These are phyloP conservation scores for Epizoanthus ramosus DNA, from an alignment of 92 coral and sea anemone species.

Conservation along the genomic window DNA sequence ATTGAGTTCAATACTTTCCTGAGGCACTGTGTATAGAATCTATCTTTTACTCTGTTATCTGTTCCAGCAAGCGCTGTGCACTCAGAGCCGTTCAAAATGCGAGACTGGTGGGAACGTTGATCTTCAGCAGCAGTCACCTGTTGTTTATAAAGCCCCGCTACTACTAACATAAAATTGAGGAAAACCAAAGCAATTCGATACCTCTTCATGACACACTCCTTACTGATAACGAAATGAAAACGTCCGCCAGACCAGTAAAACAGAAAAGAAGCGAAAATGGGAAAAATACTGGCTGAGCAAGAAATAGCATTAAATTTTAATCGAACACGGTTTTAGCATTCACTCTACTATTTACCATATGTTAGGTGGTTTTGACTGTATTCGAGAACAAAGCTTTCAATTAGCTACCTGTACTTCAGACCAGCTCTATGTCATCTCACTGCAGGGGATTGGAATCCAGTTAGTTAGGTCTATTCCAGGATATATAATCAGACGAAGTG, in stretches of 20 bases:
- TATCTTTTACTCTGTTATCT: not conserved
- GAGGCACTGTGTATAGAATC: not conserved
- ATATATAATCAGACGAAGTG: too few relatives aligned
- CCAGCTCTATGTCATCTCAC: too few relatives aligned
- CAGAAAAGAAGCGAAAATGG: not conserved
- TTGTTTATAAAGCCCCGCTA: constrained; percentile 1
- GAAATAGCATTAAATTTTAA: constrained; percentile 31
- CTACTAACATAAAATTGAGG: constrained; percentile 9
- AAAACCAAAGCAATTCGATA: constrained; percentile 14
- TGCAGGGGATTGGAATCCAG: too few relatives aligned
- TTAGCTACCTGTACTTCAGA: constrained; percentile 16
- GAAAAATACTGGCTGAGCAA: not conserved
- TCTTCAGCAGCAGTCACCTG: constrained; percentile 2
- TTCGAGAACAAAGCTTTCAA: constrained; percentile 18
- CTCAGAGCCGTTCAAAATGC: not conserved
- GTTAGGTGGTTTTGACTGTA: constrained; percentile 9
- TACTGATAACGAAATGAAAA: not conserved
- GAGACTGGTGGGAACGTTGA: not conserved
- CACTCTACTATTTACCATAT: not conserved
- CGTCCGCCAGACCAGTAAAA: not conserved
- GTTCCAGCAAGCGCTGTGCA: not conserved
- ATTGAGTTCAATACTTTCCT: not conserved
- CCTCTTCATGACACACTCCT: not conserved
- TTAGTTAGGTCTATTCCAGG: too few relatives aligned
- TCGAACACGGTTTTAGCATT: not conserved